Percentiles rank a stretch among this genome's conserved stretches.
phyloP scores from a whole-genome alignment of 2,113 vertebrate species.

The Acinonyx jubatus region DNA sequence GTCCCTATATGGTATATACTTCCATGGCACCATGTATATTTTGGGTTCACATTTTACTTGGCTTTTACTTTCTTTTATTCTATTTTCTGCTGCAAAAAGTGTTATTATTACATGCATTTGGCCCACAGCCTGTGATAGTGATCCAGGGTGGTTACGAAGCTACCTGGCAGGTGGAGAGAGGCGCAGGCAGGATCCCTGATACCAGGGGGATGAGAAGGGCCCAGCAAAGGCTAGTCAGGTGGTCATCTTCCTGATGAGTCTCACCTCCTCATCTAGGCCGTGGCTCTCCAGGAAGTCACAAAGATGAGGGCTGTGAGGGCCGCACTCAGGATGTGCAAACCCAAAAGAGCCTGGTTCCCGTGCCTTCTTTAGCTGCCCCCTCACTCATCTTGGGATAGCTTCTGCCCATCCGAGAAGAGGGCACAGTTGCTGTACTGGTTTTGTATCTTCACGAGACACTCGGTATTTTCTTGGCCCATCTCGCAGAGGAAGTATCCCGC shows the following conservation, averaged over 20 bases:
- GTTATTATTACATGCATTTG: background rate
- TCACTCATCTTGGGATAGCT: background rate
- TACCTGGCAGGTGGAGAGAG: background rate
- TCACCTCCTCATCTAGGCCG: background rate
- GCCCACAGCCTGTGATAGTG: background rate
- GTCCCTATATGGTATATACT: background rate
- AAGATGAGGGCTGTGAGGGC: background rate
- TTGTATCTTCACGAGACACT: background rate
- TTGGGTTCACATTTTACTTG: background rate
- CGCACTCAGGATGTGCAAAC: background rate
- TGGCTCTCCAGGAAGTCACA: background rate
- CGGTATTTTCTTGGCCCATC: background rate
- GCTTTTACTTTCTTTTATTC: background rate
- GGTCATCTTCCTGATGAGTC: background rate
- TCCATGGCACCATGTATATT: background rate
- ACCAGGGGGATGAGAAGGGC: background rate
- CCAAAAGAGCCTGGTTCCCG: background rate
- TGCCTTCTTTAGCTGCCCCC: background rate
- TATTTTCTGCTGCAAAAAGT: background rate
- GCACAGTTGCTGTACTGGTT: background rate
- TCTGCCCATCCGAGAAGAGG: background rate
- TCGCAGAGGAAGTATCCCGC: background rate
- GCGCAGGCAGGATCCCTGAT: background rate
- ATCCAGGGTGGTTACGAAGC: background rate
- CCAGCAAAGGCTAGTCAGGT: background rate